These are phyloP conservation scores for Xylocopa sonorina DNA, from an alignment of 1,140 invertebrate species.

Conservation along the genomic window DNA sequence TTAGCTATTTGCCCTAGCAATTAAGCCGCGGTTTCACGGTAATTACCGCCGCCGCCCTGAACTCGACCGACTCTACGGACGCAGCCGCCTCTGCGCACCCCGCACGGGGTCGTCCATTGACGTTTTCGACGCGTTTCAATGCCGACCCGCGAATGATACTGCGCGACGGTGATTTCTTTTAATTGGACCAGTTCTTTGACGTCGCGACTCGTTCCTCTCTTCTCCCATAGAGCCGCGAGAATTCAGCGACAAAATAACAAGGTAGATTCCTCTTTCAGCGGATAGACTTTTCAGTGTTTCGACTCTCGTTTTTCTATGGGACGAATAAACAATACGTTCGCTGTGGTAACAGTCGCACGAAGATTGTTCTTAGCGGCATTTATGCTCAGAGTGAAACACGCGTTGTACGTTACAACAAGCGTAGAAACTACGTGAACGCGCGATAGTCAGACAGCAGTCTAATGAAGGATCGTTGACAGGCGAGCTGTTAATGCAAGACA, in stretches of 20 bases:
- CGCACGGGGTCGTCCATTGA: constrained; percentile 11
- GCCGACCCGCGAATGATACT: too few relatives aligned
- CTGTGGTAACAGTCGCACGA: neutral
- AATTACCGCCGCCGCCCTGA: constrained; percentile 63
- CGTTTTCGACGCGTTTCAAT: constrained; percentile 6
- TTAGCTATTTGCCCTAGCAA: constrained; percentile 69
- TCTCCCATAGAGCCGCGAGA: too few relatives aligned
- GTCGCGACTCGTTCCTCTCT: too few relatives aligned
- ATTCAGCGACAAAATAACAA: too few relatives aligned
- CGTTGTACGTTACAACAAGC: neutral
- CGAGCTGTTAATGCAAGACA: neutral
- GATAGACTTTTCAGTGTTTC: too few relatives aligned
- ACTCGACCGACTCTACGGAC: constrained; percentile 43
- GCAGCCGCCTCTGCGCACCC: constrained; percentile 15
- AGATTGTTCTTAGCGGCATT: neutral
- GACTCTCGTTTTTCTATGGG: too few relatives aligned
- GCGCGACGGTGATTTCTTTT: too few relatives aligned
- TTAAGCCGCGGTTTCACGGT: constrained; percentile 71
- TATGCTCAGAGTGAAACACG: neutral
- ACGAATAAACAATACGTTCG: neutral
- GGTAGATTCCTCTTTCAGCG: too few relatives aligned
- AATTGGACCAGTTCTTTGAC: too few relatives aligned
- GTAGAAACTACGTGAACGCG: neutral
- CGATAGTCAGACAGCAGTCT: neutral
- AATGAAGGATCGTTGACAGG: neutral